These are phyloP conservation scores for Lithophane socia DNA, from an alignment of 2,888 invertebrate genomes.

Conservation along the genomic window DNA sequence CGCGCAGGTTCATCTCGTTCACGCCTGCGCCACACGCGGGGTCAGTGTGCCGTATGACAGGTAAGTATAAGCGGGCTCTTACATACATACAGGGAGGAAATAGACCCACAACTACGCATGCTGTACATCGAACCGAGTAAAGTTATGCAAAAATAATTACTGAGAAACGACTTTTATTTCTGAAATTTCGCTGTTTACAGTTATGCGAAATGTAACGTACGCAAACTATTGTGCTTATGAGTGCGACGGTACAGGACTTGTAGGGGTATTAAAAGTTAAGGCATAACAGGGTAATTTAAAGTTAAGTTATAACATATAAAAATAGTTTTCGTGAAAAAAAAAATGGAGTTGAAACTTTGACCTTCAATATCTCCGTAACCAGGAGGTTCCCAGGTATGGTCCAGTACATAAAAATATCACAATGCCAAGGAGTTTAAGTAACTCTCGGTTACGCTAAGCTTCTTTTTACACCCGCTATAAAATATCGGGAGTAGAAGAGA, in stretches of 20 bases:
- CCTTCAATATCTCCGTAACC: background rate
- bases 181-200: background rate
- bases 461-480: no score
- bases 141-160: background rate
- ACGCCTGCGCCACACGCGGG: constrained; percentile 73
- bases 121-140: background rate
- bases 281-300: no score
- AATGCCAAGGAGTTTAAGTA: no score
- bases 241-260: background rate
- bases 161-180: background rate
- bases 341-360: background rate
- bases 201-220: background rate
- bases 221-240: background rate
- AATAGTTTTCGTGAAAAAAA: background rate
- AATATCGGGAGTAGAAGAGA: no score
- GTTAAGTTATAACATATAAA: no score
- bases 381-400: background rate
- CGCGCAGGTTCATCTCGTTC: constrained; percentile 88
- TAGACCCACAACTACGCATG: background rate
- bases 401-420: no score
- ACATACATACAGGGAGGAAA: background rate
- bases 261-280: no score
- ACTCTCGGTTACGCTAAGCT: no score
- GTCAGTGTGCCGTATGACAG: no score
- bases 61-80: background rate